A percentile compares a stretch with the other conserved stretches of the same genome.
phyloP scores from a whole-genome alignment of 1,140 invertebrate species.

The Ditylenchus dipsaci region DNA sequence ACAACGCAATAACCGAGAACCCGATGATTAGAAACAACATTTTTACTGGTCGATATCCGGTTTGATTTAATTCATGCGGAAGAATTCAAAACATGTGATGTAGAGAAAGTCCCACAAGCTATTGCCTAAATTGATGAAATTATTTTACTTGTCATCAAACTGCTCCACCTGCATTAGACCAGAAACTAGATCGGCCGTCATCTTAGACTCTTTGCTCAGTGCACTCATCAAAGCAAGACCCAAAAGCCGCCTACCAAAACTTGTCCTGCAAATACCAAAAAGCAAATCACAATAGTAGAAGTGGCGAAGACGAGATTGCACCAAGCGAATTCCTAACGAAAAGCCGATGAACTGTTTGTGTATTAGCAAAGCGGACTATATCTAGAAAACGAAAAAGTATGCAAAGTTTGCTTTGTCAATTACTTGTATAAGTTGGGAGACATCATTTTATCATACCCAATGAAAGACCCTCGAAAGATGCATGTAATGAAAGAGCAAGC shows the following conservation, averaged over 20 bases:
- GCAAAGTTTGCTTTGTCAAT: too few species aligned
- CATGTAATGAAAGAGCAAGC: constrained; percentile 50
- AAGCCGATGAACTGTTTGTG: constrained; percentile 67
- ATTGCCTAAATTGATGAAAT: constrained; percentile 9
- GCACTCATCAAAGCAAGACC: constrained; percentile 48
- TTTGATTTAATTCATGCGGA: constrained; percentile 62
- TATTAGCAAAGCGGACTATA: constrained; percentile 65
- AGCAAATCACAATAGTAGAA: constrained; percentile 65
- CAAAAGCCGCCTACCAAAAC: constrained; percentile 64
- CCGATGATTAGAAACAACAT: constrained; percentile 63
- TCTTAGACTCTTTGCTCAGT: constrained; percentile 25
- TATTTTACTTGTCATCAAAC: constrained; percentile 1
- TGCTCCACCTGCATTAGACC: constrained; percentile 42
- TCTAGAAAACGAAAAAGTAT: constrained; percentile 32
- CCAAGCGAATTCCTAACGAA: constrained; percentile 65
- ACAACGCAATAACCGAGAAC: constrained; percentile 58
- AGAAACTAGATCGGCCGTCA: constrained; percentile 26
- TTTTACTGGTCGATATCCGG: constrained; percentile 61
- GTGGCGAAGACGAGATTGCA: constrained; percentile 66
- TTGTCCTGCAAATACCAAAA: constrained; percentile 67
- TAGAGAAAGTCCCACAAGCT: constrained; percentile 73
- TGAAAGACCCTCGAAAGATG: constrained; percentile 54
- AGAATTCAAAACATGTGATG: constrained; percentile 86
- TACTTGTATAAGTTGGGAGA: constrained; percentile 47
- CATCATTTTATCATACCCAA: constrained; percentile 52